A percentile compares a stretch with the other conserved stretches of the same genome.
Conservation (phyloP, 1,140 invertebrate species). For the Aphelenchoides besseyi region DNA sequence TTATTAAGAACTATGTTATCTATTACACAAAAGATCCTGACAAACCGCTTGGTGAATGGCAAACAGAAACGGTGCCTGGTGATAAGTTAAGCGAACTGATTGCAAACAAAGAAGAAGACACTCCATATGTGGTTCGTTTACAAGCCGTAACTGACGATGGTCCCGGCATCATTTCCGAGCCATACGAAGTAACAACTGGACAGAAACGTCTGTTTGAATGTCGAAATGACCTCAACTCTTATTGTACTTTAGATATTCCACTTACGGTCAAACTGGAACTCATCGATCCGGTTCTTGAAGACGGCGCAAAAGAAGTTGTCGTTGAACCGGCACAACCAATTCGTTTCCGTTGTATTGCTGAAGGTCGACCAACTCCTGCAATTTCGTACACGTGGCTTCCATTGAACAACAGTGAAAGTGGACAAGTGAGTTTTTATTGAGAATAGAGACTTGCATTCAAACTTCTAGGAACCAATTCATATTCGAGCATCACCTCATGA, state of each 20-base stretch:
- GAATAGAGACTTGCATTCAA: conserved; percentile 8
- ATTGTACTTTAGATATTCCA: conserved; percentile 54
- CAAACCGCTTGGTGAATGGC: conserved; percentile 50
- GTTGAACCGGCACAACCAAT: conserved; percentile 57
- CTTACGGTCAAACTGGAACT: conserved; percentile 50
- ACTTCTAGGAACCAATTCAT: conserved; percentile 50
- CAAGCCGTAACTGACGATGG: conserved; percentile 59
- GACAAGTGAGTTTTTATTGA: conserved; percentile 30
- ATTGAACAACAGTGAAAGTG: conserved; percentile 53
- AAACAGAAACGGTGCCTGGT: conserved; percentile 45
- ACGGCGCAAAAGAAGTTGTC: conserved; percentile 42
- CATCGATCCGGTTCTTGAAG: conserved; percentile 40
- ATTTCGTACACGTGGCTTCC: conserved; percentile 62
- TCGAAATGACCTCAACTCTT: conserved; percentile 14
- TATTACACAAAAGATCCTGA: conserved; percentile 62
- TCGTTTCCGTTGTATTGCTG: conserved; percentile 57
- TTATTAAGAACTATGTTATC: conserved; percentile 53
- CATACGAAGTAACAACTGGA: conserved; percentile 61
- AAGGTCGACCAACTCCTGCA: conserved; percentile 54
- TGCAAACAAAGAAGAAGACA: conserved; percentile 57
- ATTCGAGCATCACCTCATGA: conserved; percentile 39
- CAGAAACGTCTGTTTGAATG: conserved; percentile 50
- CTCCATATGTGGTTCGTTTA: conserved; percentile 55
- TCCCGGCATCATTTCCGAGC: conserved; percentile 61
- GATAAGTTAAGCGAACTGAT: conserved; percentile 49